Conservation (phyloP, 1,140 invertebrate genomes). For the Drosophila quadrilineata region DNA sequence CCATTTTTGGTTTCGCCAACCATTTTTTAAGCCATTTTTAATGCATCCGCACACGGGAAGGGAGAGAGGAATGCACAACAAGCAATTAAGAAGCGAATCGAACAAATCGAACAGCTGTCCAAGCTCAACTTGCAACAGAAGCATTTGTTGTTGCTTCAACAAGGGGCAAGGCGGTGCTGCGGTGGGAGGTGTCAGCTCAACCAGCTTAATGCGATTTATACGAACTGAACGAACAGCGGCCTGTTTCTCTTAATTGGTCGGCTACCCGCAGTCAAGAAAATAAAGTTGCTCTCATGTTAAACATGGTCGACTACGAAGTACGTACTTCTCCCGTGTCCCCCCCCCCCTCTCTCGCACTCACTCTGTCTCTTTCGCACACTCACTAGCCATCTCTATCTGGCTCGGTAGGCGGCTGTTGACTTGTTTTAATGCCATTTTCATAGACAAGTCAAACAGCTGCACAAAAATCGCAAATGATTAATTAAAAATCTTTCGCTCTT, state of each 20-base stretch:
- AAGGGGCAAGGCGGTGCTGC: background rate
- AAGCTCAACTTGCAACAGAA: background rate
- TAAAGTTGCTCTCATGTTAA: slow-evolving; percentile 70
- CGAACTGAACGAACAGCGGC: slow-evolving; percentile 59
- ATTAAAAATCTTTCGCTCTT: slow-evolving; percentile 66
- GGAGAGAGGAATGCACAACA: slow-evolving; percentile 7
- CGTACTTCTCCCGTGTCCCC: slow-evolving; percentile 8
- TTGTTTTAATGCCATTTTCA: slow-evolving; percentile 74
- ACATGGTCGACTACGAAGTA: slow-evolving; percentile 53
- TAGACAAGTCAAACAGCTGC: slow-evolving; percentile 66
- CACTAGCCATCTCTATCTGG: too few relatives aligned
- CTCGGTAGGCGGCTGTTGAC: background rate
- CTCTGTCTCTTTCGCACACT: too few relatives aligned
- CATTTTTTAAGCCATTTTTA: slow-evolving; percentile 76
- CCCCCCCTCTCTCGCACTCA: too few relatives aligned
- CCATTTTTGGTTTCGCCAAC: slow-evolving; percentile 71
- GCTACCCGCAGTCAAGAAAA: slow-evolving; percentile 76
- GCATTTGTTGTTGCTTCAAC: too few relatives aligned
- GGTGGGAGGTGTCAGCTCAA: slow-evolving; percentile 21
- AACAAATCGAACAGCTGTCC: slow-evolving; percentile 72
- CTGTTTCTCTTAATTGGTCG: slow-evolving; percentile 72
- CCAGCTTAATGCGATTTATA: slow-evolving; percentile 78
- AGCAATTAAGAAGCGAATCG: slow-evolving; percentile 69
- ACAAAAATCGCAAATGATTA: slow-evolving; percentile 68
- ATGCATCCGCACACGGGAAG: slow-evolving; percentile 30